Evolutionary conservation across 2,888 invertebrate species (phyloP), one percentile per base, ranked within the genome.

Genomic region (Tetheella fluctuosa): DNA sequence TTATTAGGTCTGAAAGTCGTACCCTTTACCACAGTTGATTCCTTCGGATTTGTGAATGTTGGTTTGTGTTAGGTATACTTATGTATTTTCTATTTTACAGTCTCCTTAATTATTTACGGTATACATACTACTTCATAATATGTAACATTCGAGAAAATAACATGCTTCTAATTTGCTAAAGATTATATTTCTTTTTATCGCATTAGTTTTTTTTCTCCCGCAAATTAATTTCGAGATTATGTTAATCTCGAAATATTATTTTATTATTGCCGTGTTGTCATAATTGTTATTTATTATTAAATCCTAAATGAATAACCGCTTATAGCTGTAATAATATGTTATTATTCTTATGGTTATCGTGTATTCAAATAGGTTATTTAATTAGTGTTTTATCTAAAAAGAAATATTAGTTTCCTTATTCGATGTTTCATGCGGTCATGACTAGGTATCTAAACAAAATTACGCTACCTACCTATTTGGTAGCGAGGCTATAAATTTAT

Each of bases 381-480:
- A 48, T 48, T n/a, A 20, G 20, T 48, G 48, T 48, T 48, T 48
- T 15, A 48, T 39, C 48, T 48, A 48, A 48, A 20, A n/a, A n/a
- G n/a, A n/a, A n/a, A 20, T 20, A 20, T 48, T 10, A 48, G 48
- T 48, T 48, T 48, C 48, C 48, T 48, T 48, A 48, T 48, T 7
- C 42, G 6, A n/a, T 48, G 48, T 20, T 48, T 15, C 42, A 57
- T 25, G 37, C 34, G 37, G 56, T 39, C 48, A 48, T 48, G 48
- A 48, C 48, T 48, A n/a, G n/a, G n/a, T n/a, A 10, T 20, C 17
- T n/a, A 48, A 48, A 48, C 48, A 13, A 13, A 34, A 34, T 34
- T 34, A 34, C 7, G n/a, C 1, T 30, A 30, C 7, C 13, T 48
- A 48, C 20, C 20, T 10, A 15, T 48, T 20, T 10, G 17, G 48